Evolutionary conservation across 2,888 invertebrate genomes (phyloP), one percentile per base, ranked within the genome.

Genomic region (Hanleya hanleyi): DNA sequence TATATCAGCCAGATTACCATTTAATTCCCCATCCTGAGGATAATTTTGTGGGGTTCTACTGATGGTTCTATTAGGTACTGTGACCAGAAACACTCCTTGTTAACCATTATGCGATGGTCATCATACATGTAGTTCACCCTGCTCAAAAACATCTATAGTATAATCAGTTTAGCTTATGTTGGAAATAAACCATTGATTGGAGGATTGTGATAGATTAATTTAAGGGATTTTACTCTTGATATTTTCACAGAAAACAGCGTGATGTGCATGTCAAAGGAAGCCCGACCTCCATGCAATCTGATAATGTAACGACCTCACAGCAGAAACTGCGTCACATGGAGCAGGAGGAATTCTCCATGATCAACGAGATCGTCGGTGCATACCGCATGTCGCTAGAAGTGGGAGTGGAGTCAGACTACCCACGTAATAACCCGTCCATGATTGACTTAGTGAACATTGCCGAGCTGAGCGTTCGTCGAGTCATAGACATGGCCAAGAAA

Each of bases 381-480:
- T 90, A 90, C 80, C 84, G 83, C 67, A 84, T 83, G 73, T 89
- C 89, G 5, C 83, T 89, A 67, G 88, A 89, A 80, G 87, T 90
- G 67, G 86, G 84, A 72, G 87, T 88, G 65, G 88, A 86, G 76
- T 83, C 85, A 18, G 84, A 86, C 67, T 81, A 84, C 62, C 84
- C 86, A 36, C 82, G 86, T 36, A 81, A 85, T 69, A 77, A 80
- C 67, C 81, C 83, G 33, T 83, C 85, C 75, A 83, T 90, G 83
- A 83, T 84, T 22, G 90, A 90, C 79, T 82, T 90, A 72, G 89
- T 90, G 67, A 90, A 90, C 83, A 89, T 90, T 70, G 90, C 90
- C 65, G 90, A 90, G 82, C 83, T 90, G 65, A 89, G 89, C 35
- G 97, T 98, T 81, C 92, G 97, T 74, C 92, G 98, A 69, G 91